Evolutionary conservation across 2,113 vertebrate genomes (phyloP), one percentile per base, ranked within the genome.

Genomic region (Spizaetus ornatus): DNA sequence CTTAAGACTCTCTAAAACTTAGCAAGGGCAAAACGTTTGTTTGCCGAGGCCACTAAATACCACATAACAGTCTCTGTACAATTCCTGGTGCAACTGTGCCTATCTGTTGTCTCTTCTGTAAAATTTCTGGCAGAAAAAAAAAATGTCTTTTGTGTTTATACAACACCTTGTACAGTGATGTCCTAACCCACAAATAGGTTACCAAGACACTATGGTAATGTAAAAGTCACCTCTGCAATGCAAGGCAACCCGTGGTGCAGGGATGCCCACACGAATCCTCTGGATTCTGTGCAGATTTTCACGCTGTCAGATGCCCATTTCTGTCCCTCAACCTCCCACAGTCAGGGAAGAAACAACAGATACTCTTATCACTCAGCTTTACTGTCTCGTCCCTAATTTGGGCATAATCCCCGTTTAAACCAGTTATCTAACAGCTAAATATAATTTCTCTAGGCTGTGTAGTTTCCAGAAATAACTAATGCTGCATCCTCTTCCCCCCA

Each of bases 321-420:
- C 66, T 95, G 78, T 72, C 70, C 31, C 66, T 72, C 88, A 73
- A 38, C 45, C 40, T 48, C 19, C 40, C 47, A 47, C 23, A 70
- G 48, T 31, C 40, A 70, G 21, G 34, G 45, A 66, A 80, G 80
- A 95, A 76, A 65, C 18, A 91, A 61, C 34, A 93, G 90, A 95
- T 72, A 95, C 71, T 92, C 93, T 97, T 96, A 95, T 92, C 94
- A 90, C 62, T 77, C 40, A 90, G 63, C 90, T 95, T 93, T 95
- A 95, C 74, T 55, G 48, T 66, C 79, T 77, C 36, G 0, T 86
- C 71, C 95, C 95, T 95, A 97, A 95, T 95, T 96, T 93, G 91
- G 93, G 88, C 94, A 96, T 90, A 92, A 95, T 92, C 93, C 95
- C 34, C 93, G 43, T 95, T 97, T 97, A 96, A 95, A 95, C 76